Evolutionary conservation across 2,888 invertebrate genomes (phyloP), one percentile per base, ranked within the genome.

Genomic region (Nephrotoma flavescens): DNA sequence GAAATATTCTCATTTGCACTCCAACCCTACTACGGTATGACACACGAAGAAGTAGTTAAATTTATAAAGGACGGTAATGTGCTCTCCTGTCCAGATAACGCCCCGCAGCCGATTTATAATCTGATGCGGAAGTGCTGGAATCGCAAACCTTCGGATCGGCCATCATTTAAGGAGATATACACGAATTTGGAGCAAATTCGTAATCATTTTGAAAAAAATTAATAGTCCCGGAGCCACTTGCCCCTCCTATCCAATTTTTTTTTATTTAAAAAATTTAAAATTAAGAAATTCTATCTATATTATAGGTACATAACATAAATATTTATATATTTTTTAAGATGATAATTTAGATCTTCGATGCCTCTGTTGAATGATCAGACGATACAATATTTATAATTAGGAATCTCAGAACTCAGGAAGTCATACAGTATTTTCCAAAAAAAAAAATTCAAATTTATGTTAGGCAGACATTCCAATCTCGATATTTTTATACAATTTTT

Each of bases 21-120:
- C 88, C 98, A 99, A 91, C 99, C 99, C 7, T 99, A 99, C 90
- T 98, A 97, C 91, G 98, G 98, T 5, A 96, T 98, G 96, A 98
- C 98, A 11, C 98, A 99, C 90, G 98, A 98, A 91, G 98, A 99
- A 92, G 98, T 99, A 45, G 97, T 98, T 12, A 96, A 96, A 90
- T 98, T 96, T 92, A 94, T 98, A 87, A 98, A 98, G 91, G 98
- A 97, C 89, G 98, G 98, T 11, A 96, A 97, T 91, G 95, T 97
- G 84, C 94, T 99, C 86, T 95, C 95, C 86, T 96, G 96, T 90
- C 98, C 98, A 0, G 98, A 98, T 88, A 96, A 97, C 90, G 97
- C 97, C 83, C 97, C 97, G 0, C 92, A 95, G 44, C 94, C 95
- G 88, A 94, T 97, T 45, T 98, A 98, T 92, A 96, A 97, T 88